Evolutionary conservation across 2,888 invertebrate genomes (phyloP).

Genomic region (Drosophila recens): DNA sequence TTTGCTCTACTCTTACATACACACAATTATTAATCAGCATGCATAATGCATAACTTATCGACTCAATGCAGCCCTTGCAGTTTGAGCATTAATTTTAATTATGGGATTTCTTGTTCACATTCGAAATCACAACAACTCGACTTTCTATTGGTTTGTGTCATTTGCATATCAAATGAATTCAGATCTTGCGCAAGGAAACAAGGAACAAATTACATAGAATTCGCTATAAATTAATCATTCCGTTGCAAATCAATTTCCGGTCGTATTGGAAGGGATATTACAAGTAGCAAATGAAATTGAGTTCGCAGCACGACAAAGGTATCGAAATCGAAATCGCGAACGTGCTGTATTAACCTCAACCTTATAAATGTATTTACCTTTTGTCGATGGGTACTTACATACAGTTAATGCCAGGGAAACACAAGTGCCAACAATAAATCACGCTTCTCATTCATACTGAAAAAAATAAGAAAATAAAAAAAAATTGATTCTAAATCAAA

Average conservation of each 20-base stretch:
- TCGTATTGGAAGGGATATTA: background rate
- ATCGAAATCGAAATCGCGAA: constrained; percentile 32
- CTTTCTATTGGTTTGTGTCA: constrained; percentile 4
- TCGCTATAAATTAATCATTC: constrained; percentile 29
- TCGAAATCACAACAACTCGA: background rate
- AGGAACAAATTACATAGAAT: constrained; percentile 1
- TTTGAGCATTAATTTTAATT: background rate
- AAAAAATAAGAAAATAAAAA: background rate
- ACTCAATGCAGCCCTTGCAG: background rate
- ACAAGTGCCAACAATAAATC: constrained; percentile 30
- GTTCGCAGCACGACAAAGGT: constrained; percentile 19
- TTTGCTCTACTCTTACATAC: background rate
- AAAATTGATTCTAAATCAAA: constrained; percentile 4
- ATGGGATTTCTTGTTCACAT: background rate
- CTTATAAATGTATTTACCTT: constrained; percentile 17
- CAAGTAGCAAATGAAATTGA: constrained; percentile 33
- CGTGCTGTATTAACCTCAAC: constrained; percentile 44
- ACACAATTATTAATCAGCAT: background rate
- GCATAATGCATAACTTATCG: background rate
- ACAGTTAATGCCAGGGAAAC: background rate
- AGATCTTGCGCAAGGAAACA: background rate
- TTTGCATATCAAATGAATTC: constrained; percentile 14
- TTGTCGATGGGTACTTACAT: background rate
- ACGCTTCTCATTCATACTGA: background rate
- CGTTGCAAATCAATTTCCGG: constrained; percentile 19